phyloP scores from a whole-genome alignment of 2,888 invertebrate species.

The Eucriotettix oculatus region DNA sequence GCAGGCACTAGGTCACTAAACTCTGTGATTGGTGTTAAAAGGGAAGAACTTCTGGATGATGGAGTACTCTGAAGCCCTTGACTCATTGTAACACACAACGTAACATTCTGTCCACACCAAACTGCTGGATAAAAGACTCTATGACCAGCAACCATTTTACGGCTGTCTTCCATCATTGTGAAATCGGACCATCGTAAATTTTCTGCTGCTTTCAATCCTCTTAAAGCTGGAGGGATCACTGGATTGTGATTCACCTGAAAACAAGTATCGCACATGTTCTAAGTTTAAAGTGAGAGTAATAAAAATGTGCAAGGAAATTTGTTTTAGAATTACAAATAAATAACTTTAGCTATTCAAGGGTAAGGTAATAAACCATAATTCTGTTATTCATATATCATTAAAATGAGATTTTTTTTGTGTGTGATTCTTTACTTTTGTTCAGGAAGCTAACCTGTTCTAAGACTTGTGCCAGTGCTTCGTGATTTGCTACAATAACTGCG shows the following conservation, averaged over 20 bases:
- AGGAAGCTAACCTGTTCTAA: conserved; percentile 55
- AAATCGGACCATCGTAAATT: conserved; percentile 63
- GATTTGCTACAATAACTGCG: conserved; percentile 76
- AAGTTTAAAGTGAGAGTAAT: too few species aligned
- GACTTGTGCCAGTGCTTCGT: conserved; percentile 76
- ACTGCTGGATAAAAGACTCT: conserved; percentile 59
- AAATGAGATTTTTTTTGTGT: too few species aligned
- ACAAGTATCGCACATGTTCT: background rate
- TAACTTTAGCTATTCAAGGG: too few species aligned
- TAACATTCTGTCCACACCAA: conserved; percentile 46
- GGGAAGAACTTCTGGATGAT: conserved; percentile 30
- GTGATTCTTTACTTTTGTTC: background rate
- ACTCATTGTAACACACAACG: conserved; percentile 49
- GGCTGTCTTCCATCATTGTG: conserved; percentile 33
- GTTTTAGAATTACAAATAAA: too few species aligned
- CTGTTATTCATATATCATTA: too few species aligned
- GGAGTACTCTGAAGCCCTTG: conserved; percentile 29
- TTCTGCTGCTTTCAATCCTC: conserved; percentile 53
- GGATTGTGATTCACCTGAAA: conserved; percentile 50
- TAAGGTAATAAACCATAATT: too few species aligned
- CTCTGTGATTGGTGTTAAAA: conserved; percentile 51
- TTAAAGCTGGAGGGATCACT: conserved; percentile 46
- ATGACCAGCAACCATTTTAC: conserved; percentile 43
- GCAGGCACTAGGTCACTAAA: conserved; percentile 62
- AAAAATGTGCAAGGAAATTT: too few species aligned